Evolutionary conservation across 92 coral and sea anemone genomes (phyloP).

Genomic region (Bergia sp.): DNA sequence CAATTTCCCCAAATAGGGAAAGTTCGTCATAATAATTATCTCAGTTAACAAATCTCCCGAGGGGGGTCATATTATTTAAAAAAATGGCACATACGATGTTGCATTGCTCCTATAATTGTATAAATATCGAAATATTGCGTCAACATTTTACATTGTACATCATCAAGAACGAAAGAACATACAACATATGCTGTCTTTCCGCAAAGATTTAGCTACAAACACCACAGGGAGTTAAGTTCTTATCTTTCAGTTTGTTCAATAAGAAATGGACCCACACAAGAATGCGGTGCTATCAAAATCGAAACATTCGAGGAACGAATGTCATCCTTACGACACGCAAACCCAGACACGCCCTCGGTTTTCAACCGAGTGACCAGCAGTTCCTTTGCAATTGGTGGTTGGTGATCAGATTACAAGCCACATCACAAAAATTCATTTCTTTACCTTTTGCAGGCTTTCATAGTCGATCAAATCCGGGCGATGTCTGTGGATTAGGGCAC

Average conservation of each 20-base stretch:
- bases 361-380: neutral
- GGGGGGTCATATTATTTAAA: conserved; percentile 25
- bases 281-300: neutral
- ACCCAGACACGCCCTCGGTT: conserved; percentile 29
- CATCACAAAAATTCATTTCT: conserved; percentile 28
- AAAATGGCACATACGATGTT: conserved; percentile 16
- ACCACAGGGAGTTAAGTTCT: neutral
- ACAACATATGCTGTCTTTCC: neutral
- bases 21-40: neutral
- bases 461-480: conserved; percentile 95
- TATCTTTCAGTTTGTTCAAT: neutral
- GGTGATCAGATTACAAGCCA: conserved; percentile 14
- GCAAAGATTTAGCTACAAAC: neutral
- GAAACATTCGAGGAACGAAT: conserved; percentile 35
- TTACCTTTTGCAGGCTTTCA: conserved; percentile 87
- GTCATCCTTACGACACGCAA: conserved; percentile 36
- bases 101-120: neutral
- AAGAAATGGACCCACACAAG: neutral
- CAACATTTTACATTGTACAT: neutral
- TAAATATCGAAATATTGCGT: neutral
- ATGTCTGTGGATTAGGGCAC: conserved; percentile 98
- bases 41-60: conserved; percentile 21
- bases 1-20: conserved; percentile 33
- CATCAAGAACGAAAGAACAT: neutral
- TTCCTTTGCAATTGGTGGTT: neutral